phyloP scores from a whole-genome alignment of 2,113 vertebrate species.

The Peromyscus maniculatus region DNA sequence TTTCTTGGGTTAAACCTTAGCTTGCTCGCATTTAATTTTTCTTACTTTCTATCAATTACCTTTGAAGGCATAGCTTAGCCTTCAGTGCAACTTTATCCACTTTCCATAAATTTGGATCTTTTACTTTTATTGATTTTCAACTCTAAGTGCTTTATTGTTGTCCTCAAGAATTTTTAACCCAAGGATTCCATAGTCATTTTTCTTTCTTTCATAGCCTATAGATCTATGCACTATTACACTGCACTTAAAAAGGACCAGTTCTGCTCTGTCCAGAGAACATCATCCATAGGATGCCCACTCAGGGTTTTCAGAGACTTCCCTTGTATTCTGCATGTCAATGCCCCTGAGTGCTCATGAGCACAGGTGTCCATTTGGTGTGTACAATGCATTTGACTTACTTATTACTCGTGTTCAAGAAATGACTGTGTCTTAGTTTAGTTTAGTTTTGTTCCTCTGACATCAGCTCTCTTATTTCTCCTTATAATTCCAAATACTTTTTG shows the following conservation, averaged over 20 bases:
- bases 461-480: neutral
- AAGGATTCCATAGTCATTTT: neutral
- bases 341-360: neutral
- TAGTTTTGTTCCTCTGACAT: neutral
- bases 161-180: neutral
- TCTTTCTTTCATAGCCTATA: neutral
- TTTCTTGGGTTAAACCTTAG: neutral
- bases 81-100: neutral
- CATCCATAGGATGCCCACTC: neutral
- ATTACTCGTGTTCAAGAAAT: neutral
- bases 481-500: neutral
- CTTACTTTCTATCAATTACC: conserved; percentile 15
- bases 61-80: neutral
- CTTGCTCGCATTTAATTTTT: neutral
- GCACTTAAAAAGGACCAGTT: neutral
- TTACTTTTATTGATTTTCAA: neutral
- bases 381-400: neutral
- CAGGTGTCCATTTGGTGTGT: neutral
- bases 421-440: neutral
- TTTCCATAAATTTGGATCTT: neutral
- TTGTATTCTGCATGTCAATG: neutral
- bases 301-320: neutral
- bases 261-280: neutral
- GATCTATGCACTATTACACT: neutral
- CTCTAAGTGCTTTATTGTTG: neutral